Evolutionary conservation across 2,888 invertebrate species (phyloP).

Genomic region (Steromphala cineraria): DNA sequence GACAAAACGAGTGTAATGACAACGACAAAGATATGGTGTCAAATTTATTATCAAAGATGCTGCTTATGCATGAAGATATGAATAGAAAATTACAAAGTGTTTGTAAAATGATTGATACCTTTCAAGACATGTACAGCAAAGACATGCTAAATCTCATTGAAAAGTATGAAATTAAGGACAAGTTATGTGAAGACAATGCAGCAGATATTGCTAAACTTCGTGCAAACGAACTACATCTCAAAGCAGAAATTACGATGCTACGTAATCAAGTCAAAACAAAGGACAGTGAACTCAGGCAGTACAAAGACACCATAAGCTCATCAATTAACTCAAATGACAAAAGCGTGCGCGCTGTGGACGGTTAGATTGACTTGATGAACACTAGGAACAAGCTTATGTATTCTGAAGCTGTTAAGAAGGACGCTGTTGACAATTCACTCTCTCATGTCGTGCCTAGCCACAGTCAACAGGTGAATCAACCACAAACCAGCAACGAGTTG

Average conservation of each 20-base stretch:
- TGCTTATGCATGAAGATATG: not conserved
- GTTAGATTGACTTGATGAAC: not conserved
- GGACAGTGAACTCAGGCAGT: not conserved
- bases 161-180: not conserved
- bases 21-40: not conserved
- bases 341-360: not conserved
- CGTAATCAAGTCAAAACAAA: not conserved
- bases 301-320: not conserved
- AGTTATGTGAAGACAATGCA: too few species aligned
- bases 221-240: too few species aligned
- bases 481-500: too few species aligned
- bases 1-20: not conserved
- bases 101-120: not conserved
- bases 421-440: too few species aligned
- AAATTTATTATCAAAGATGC: not conserved
- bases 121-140: not conserved
- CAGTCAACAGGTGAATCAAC: too few species aligned
- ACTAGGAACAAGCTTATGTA: not conserved
- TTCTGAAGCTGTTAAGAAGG: too few species aligned
- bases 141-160: not conserved
- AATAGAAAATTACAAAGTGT: not conserved
- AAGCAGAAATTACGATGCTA: too few species aligned
- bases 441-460: too few species aligned
- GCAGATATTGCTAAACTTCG: too few species aligned
- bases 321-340: not conserved